Conservation (phyloP, 1,140 invertebrate genomes). For the Drepana arcuata region DNA sequence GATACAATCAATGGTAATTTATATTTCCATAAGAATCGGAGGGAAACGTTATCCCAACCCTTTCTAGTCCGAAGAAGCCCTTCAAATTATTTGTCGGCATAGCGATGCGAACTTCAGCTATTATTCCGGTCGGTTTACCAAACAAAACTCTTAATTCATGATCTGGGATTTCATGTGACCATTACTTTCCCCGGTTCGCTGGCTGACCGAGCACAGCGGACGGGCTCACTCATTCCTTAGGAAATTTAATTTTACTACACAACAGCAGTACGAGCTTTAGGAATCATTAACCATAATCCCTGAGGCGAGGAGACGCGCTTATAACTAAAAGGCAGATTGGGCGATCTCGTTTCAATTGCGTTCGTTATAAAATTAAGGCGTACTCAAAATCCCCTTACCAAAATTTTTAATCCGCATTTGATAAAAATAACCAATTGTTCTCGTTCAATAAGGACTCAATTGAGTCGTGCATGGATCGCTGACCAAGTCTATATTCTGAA, state of each 20-base stretch:
- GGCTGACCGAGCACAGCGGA: constrained; percentile 7
- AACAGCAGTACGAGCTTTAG: constrained; percentile 17
- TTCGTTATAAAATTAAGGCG: too few relatives aligned
- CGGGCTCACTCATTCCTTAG: constrained; percentile 15
- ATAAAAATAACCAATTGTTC: too few relatives aligned
- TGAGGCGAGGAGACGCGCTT: constrained; percentile 12
- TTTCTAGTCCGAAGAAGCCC: constrained; percentile 36
- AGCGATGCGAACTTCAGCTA: constrained; percentile 44
- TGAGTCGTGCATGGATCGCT: too few relatives aligned
- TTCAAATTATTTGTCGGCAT: constrained; percentile 56
- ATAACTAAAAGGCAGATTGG: constrained; percentile 17
- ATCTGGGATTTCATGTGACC: constrained; percentile 42
- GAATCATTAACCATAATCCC: constrained; percentile 17
- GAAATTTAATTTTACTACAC: constrained; percentile 32
- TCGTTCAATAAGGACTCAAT: too few relatives aligned
- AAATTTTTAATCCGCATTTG: too few relatives aligned
- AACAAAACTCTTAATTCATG: constrained; percentile 49
- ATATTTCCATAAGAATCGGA: constrained; percentile 27
- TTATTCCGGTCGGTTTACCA: constrained; percentile 56
- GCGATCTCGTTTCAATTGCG: too few relatives aligned
- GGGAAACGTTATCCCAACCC: constrained; percentile 33
- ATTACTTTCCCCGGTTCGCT: constrained; percentile 41
- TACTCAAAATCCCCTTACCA: too few relatives aligned
- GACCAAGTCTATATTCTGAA: too few relatives aligned
- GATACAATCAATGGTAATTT: too few relatives aligned